Evolutionary conservation across 2,888 invertebrate species (phyloP).

Genomic region (Carterocephalus palaemon): DNA sequence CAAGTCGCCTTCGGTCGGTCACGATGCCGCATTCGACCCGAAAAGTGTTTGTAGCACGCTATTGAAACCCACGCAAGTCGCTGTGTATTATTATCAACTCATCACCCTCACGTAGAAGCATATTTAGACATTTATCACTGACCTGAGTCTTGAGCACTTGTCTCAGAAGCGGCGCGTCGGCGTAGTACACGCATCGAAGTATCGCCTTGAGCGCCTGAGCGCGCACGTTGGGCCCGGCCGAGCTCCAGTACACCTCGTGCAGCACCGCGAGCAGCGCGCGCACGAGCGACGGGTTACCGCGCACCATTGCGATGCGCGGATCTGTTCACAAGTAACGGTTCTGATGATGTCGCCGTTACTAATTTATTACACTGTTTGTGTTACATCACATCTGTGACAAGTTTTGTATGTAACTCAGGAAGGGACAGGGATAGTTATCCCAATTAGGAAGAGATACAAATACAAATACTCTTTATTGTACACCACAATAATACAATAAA

Average conservation of each 20-base stretch:
- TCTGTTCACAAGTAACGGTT: constrained; percentile 46
- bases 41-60: no score
- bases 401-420: no score
- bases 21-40: no score
- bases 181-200: constrained; percentile 97
- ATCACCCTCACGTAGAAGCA: no score
- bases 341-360: not conserved
- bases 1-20: no score
- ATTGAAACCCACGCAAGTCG: no score
- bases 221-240: constrained; percentile 97
- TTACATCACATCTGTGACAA: no score
- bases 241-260: constrained; percentile 98
- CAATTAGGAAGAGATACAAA: no score
- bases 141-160: constrained; percentile 83
- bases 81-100: no score
- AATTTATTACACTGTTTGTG: constrained; percentile 33
- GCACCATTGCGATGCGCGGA: constrained; percentile 69
- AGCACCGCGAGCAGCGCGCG: constrained; percentile 94
- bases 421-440: no score
- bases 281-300: constrained; percentile 73
- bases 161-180: constrained; percentile 90
- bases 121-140: constrained; percentile 3
- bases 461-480: no score
- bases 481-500: no score
- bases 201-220: constrained; percentile 98